These are phyloP conservation scores for rat (Rattus norvegicus) DNA, from an alignment of 2,113 vertebrate genomes.

Conservation along the genomic window GRCr8 NC_086021.1:85690501-85691000, in stretches of 20 bases:
- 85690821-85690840: background rate
- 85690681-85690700: background rate
- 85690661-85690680: background rate
- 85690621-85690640: background rate
- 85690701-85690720: background rate
- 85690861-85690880: background rate
- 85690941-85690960: background rate
- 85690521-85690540: background rate
- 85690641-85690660: background rate
- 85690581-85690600: background rate
- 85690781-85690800: background rate
- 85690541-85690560: background rate
- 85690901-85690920: background rate
- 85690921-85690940: background rate
- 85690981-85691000: background rate
- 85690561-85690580: background rate
- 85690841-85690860: background rate
- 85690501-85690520: background rate
- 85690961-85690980: background rate
- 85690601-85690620: background rate
- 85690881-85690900: background rate
- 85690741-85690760: background rate
- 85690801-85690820: background rate
- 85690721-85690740: background rate
- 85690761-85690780: background rate